Percentiles rank a stretch among this genome's conserved stretches.
Conservation (phyloP, 2,888 invertebrate genomes). For the Odiellus spinosus region DNA sequence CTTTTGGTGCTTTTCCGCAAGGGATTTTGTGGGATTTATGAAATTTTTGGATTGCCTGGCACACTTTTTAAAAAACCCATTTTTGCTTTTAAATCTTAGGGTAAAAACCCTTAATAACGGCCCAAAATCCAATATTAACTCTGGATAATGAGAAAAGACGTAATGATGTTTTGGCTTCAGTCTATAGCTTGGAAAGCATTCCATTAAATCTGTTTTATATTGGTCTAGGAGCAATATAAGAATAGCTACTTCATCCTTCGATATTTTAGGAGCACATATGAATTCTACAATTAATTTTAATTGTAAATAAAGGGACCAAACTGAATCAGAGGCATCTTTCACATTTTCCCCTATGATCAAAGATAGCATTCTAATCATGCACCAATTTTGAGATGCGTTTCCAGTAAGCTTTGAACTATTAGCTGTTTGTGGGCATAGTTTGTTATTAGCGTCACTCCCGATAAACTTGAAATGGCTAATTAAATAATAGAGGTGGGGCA, state of each 20-base stretch:
- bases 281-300: conserved; percentile 2
- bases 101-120: conserved; percentile 5
- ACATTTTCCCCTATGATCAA: not conserved
- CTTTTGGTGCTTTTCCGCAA: conserved; percentile 3
- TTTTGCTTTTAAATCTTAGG: conserved; percentile 7
- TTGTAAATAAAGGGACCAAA: not conserved
- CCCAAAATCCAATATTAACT: conserved; percentile 5
- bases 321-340: not conserved
- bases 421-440: not conserved
- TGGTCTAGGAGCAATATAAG: conserved; percentile 1
- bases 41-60: conserved; percentile 2
- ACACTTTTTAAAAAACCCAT: conserved; percentile 7
- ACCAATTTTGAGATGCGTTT: not conserved
- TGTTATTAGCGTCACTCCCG: not conserved
- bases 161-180: conserved; percentile 5
- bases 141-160: not conserved
- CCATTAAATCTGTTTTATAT: not conserved
- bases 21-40: conserved; percentile 5
- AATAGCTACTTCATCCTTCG: conserved; percentile 1
- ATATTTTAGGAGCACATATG: conserved; percentile 2
- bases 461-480: not conserved
- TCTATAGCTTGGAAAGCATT: not conserved
- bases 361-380: not conserved
- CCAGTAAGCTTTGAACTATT: not conserved
- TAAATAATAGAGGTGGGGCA: not conserved